Base-by-base conservation (phyloP, 2,888 invertebrate species). In the Amiota minor region DNA sequence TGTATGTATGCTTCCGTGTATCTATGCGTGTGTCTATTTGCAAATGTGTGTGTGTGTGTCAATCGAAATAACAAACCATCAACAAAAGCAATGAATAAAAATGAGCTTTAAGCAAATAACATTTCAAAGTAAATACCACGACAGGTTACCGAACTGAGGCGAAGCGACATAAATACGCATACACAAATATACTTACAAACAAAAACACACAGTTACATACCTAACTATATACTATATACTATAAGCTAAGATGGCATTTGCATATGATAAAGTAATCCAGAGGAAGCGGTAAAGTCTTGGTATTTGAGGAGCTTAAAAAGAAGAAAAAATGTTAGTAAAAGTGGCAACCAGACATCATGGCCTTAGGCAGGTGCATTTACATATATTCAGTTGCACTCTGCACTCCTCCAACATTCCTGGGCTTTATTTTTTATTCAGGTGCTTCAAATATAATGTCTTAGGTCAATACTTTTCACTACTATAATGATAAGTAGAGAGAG, bases 51-150 rank as follows among this genome's bases (percentile, higher is more conserved):
- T n/a, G 50, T 11, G 49, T 68, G 20, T n/a, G 20, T 18, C 23
- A 20, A 50, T 18, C 53, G 16, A 53, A 53, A 35, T 68, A 20
- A 35, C 70, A 73, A 76, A 62, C 46, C 16, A 71, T 47, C 18
- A 59, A 59, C 56, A 18, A 53, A 35, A 35, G 35, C 53, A 53
- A 53, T 16, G 20, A 46, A 68, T 2, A 20, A 18, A 50, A 67
- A 50, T 53, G 53, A 20, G 67, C 50, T 65, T 65, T 68, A 6
- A 75, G 76, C 76, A 77, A 73, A 78, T 71, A 78, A 75, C 78
- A 81, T 79, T 35, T 78, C 78, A 80, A 76, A 79, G 77, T 75
- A 81, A 83, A 84, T 85, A 81, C 80, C 82, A 84, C 84, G 83
- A 83, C 82, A 84, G 85, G 84, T 83, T 83, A 80, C 62, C 71